Evolutionary conservation across 2,888 invertebrate species (phyloP).

Genomic region (Resseliella maxima): DNA sequence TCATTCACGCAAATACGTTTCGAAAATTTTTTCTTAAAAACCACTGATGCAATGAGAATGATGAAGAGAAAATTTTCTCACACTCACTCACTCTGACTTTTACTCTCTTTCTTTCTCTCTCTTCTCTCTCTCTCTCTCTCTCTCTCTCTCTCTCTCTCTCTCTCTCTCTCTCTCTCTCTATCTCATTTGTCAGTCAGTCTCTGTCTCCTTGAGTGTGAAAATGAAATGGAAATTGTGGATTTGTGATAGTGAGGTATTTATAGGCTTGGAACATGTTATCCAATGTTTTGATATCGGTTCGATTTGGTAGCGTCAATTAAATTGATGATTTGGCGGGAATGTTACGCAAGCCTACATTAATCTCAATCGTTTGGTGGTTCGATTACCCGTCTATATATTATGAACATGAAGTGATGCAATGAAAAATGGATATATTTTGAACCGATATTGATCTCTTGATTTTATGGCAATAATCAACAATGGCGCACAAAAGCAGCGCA

Average conservation of each 20-base stretch:
- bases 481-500: no score
- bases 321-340: constrained; percentile 35
- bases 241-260: not conserved
- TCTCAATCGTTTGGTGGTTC: not conserved
- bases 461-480: constrained; percentile 21
- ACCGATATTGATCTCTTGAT: constrained; percentile 19
- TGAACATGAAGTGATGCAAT: constrained; percentile 11
- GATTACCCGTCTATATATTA: not conserved
- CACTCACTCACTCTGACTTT: no score
- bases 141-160: no score
- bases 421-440: not conserved
- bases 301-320: not conserved
- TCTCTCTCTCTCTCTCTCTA: no score
- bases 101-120: no score
- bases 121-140: no score
- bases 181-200: no score
- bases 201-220: not conserved
- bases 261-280: not conserved
- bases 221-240: not conserved
- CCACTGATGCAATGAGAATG: no score
- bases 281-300: not conserved
- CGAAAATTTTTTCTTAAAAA: no score
- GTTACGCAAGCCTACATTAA: not conserved
- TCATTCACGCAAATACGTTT: no score
- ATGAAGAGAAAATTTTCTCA: no score